A percentile compares a stretch with the other conserved stretches of the same genome.
Conservation (phyloP, 2,113 vertebrate species). For the Pithys albifrons region DNA sequence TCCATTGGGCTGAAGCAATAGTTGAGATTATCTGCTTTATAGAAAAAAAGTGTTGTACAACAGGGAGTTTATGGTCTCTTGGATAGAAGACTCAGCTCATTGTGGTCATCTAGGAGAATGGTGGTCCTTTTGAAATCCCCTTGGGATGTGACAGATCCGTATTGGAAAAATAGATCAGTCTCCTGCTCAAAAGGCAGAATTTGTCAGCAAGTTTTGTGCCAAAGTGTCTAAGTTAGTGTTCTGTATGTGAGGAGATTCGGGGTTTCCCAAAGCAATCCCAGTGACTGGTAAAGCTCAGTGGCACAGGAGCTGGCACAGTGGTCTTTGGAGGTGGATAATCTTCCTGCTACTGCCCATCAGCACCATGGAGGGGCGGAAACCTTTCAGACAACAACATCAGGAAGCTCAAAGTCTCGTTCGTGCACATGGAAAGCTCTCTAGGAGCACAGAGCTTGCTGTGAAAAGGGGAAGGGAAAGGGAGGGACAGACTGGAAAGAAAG, state of each 20-base stretch:
- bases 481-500: not conserved
- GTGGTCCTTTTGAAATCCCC: not conserved
- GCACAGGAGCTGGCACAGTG: not conserved
- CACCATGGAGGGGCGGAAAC: not conserved
- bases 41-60: not conserved
- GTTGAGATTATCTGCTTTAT: not conserved
- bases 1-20: not conserved
- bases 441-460: not conserved
- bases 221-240: not conserved
- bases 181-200: not conserved
- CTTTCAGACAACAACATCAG: not conserved
- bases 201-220: not conserved
- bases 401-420: not conserved
- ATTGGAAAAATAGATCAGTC: not conserved
- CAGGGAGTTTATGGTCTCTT: not conserved
- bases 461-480: not conserved
- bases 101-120: not conserved
- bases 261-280: fast-evolving
- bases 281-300: fast-evolving
- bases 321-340: not conserved
- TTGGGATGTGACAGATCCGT: fast-evolving
- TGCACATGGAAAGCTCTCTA: not conserved
- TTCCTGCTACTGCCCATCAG: not conserved
- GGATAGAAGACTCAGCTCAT: not conserved
- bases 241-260: not conserved